Evolutionary conservation across 2,797 vertebrate species (phyloP), one percentile per base, ranked within the genome.

Genomic region (Trematomus bernacchii): DNA sequence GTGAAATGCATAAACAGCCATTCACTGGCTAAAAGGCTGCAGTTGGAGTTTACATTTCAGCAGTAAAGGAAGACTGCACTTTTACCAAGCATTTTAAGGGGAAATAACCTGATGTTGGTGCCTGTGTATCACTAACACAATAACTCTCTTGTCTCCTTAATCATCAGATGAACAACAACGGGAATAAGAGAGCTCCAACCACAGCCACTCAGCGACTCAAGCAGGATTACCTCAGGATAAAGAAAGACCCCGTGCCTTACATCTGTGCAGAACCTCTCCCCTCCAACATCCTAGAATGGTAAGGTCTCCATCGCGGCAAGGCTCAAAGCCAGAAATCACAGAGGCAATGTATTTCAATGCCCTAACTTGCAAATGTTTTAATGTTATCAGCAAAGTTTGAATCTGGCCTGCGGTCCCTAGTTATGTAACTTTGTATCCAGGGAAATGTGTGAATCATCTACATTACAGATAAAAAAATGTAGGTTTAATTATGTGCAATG

Each of bases 211-310:
- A 99, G 93, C 90, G 98, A 78, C 95, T 99, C 77, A 99, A 98
- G 72, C 98, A 99, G 93, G 98, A 99, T 95, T 99, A 99, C 89
- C 97, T 99, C 86, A 95, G 98, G 55, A 99, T 99, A 86, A 99
- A 99, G 94, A 99, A 99, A 95, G 98, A 99, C 91, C 98, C 98
- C 1, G 98, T 99, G 95, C 98, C 98, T 95, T 99, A 99, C 79
- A 98, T 99, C 89, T 98, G 98, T 91, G 98, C 98, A 15, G 98
- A 99, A 87, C 98, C 98, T 59, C 96, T 99, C 19, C 97, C 98
- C 23, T 98, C 98, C 51, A 99, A 99, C 80, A 99, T 99, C 83
- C 94, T 99, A 9, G 98, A 99, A 95, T 99, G 98, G 98, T 98
- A 92, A 93, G 92, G 10, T 47, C 15, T 62, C 19, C 43, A 27